Evolutionary conservation across 1,140 invertebrate species (phyloP).

Genomic region (Magallana ariakensis): DNA sequence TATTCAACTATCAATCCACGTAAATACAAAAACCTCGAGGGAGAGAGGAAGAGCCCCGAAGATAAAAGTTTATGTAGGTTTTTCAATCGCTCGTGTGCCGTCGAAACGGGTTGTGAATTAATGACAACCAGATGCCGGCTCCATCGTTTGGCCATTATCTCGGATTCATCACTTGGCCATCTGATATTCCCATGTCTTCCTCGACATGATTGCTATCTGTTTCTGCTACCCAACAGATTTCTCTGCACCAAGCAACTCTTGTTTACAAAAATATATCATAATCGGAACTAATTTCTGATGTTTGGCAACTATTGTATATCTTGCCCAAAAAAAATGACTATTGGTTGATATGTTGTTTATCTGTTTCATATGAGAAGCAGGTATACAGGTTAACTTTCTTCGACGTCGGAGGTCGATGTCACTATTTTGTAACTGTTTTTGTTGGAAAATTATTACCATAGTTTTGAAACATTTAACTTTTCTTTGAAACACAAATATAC

Average conservation of each 20-base stretch:
- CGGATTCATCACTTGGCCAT: background rate
- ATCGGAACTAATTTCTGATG: slow-evolving; percentile 3
- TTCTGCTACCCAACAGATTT: background rate
- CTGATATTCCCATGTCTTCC: background rate
- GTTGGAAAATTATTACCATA: too few species aligned
- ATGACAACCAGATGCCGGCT: slow-evolving; percentile 9
- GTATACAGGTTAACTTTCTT: too few species aligned
- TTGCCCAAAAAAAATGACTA: background rate
- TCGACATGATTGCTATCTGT: background rate
- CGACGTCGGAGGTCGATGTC: too few species aligned
- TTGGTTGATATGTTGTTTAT: too few species aligned
- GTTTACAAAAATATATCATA: background rate
- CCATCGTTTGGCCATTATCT: slow-evolving; percentile 4
- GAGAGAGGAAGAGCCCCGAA: background rate
- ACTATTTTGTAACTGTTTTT: too few species aligned
- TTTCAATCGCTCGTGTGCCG: background rate
- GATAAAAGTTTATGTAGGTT: background rate
- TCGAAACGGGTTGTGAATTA: background rate
- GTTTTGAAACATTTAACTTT: too few species aligned
- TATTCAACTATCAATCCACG: background rate
- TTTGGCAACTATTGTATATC: background rate
- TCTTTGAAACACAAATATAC: too few species aligned
- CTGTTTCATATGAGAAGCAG: too few species aligned
- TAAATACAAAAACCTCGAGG: background rate
- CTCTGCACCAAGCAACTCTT: background rate